A percentile compares a stretch with the other conserved stretches of the same genome.
phyloP scores from a whole-genome alignment of 2,888 invertebrate species.

The Oscheius sp. region DNA sequence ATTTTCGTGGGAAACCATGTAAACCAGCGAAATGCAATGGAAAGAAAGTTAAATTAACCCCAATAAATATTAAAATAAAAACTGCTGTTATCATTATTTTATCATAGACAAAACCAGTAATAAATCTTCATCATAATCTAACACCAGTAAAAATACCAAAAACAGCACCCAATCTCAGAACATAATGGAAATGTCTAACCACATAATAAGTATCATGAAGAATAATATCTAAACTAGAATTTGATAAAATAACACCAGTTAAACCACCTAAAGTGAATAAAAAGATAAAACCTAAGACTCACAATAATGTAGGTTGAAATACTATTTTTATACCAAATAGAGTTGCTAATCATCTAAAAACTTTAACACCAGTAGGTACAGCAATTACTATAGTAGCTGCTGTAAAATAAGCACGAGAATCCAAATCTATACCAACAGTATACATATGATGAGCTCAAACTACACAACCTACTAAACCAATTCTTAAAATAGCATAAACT shows the following conservation, averaged over 20 bases:
- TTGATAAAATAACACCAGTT: constrained; percentile 79
- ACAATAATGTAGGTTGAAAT: constrained; percentile 79
- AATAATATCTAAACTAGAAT: constrained; percentile 84
- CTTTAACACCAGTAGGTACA: constrained; percentile 86
- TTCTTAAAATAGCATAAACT: constrained; percentile 87
- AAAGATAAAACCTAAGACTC: constrained; percentile 84
- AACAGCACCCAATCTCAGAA: constrained; percentile 84
- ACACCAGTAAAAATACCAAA: constrained; percentile 84
- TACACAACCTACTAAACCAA: constrained; percentile 86
- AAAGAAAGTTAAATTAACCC: constrained; percentile 85
- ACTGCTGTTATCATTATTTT: constrained; percentile 80
- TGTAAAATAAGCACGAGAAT: constrained; percentile 86
- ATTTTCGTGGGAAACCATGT: constrained; percentile 83
- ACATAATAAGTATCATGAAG: constrained; percentile 88
- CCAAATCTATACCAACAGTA: constrained; percentile 86
- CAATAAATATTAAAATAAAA: constrained; percentile 82
- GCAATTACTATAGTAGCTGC: constrained; percentile 89
- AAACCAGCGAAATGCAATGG: constrained; percentile 84
- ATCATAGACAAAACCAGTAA: constrained; percentile 80
- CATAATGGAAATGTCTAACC: constrained; percentile 86
- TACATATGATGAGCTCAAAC: constrained; percentile 89
- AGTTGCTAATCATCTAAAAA: constrained; percentile 84
- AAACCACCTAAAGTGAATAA: constrained; percentile 83
- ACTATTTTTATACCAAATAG: constrained; percentile 80
- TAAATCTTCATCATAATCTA: constrained; percentile 82